These are phyloP conservation scores for Eucera pruinosa DNA, from an alignment of 2,888 invertebrate genomes.

Conservation along the genomic window DNA sequence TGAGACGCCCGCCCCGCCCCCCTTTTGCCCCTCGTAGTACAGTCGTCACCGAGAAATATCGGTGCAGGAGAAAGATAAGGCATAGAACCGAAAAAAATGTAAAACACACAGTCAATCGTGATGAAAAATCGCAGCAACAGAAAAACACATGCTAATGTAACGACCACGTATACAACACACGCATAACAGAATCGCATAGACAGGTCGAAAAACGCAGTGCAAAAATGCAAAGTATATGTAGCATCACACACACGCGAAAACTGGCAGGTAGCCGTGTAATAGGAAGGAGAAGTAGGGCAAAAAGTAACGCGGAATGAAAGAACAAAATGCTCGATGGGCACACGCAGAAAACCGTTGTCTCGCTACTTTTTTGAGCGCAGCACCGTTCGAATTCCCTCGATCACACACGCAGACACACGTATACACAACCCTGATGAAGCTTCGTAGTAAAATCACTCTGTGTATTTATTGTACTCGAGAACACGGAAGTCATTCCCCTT, in stretches of 20 bases:
- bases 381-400: constrained; percentile 26
- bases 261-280: too few relatives aligned
- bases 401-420: constrained; percentile 1
- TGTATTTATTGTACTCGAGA: constrained; percentile 69
- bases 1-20: constrained; percentile 74
- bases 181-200: neutral
- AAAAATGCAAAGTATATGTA: neutral
- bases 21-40: constrained; percentile 59
- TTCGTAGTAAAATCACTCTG: constrained; percentile 63
- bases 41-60: constrained; percentile 36
- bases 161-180: neutral
- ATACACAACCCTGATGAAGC: constrained; percentile 38
- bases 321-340: constrained; percentile 33
- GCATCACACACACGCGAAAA: too few relatives aligned
- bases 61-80: constrained; percentile 18
- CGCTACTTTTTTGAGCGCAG: constrained; percentile 48
- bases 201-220: neutral
- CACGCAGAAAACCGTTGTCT: constrained; percentile 42
- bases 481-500: constrained; percentile 54
- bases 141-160: neutral
- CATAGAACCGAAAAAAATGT: neutral
- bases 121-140: neutral
- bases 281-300: neutral
- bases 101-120: constrained; percentile 3
- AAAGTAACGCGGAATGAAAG: neutral